A percentile compares a stretch with the other conserved stretches of the same genome.
phyloP scores from a whole-genome alignment of 2,113 vertebrate genomes.

The Tamias sibiricus region DNA sequence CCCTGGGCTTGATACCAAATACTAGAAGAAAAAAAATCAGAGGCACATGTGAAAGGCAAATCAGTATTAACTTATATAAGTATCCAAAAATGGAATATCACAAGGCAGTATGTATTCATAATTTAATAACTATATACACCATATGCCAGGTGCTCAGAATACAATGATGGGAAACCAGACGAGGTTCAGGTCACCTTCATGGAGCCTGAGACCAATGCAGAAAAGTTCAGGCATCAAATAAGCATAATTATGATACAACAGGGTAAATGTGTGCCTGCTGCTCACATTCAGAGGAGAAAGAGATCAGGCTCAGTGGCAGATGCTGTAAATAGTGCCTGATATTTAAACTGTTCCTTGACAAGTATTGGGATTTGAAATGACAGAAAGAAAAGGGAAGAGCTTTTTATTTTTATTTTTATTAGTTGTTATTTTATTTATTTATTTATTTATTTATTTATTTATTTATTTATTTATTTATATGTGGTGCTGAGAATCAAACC shows the following conservation, averaged over 20 bases:
- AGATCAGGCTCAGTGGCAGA: neutral
- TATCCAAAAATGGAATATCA: neutral
- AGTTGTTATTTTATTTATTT: too few species aligned
- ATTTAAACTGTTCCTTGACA: conserved; percentile 23
- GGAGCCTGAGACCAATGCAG: neutral
- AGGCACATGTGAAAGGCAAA: neutral
- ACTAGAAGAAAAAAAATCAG: neutral
- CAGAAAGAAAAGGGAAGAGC: neutral
- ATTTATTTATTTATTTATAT: too few species aligned
- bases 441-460: too few species aligned
- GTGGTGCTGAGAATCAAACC: too few species aligned
- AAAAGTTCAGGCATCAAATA: neutral
- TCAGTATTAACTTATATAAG: conserved; percentile 4
- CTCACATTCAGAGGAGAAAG: neutral
- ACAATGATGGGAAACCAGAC: neutral
- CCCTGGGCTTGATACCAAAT: too few species aligned
- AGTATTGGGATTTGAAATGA: neutral
- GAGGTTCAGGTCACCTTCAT: neutral
- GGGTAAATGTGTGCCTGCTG: neutral
- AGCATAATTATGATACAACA: neutral
- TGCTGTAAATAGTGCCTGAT: neutral
- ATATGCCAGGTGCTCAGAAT: neutral
- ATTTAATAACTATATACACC: neutral
- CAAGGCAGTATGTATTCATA: conserved; percentile 38
- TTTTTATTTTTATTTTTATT: neutral